Base-by-base conservation (phyloP, 2,797 vertebrate genomes). In the Phoxinus dragarum region DNA sequence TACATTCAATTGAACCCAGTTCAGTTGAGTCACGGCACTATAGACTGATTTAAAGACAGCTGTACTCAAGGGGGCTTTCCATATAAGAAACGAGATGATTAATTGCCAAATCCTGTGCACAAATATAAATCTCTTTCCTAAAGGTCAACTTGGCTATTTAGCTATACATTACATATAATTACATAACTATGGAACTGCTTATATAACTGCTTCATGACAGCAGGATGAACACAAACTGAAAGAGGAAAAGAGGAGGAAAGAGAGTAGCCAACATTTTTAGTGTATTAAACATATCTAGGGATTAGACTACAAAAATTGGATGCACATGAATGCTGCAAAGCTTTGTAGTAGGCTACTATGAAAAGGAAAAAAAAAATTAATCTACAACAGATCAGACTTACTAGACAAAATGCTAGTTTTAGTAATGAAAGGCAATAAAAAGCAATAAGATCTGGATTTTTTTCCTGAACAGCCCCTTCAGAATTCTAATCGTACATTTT, bases 101-200 rank as follows among this genome's bases (percentile, higher is more conserved):
- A 69, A 86, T 71, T 71, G 75, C 69, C 84, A 85, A 80, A 71
- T 82, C 77, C 68, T 74, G 52, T 77, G 21, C 42, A 47, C 34
- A 84, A 79, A 88, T 75, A 64, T 86, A 86, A 84, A 86, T 88
- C 56, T 59, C 36, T 82, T 68, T 71, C 40, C 79, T 82, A 81
- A 87, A 87, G 85, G 84, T 89, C 71, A 88, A 82, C 71, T 52
- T 61, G 21, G 78, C 69, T 69, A 44, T 87, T 89, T 64, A 47
- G 17, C 56, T 38, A 56, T 31, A 49, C 34, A 68, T 74, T 59
- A 40, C 17, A 21, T 80, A 82, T 66, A 67, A 75, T 54, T 56
- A 40, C 27, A 66, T 11, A 52, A 59, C 66, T 86, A 36, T 19
- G 21, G 19, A 9, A 82, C 78, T 75, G 49, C 81, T 72, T 84